Evolutionary conservation across 2,113 vertebrate genomes (phyloP), one percentile per base, ranked within the genome.

Genomic region (Daphoenositta chrysoptera): DNA sequence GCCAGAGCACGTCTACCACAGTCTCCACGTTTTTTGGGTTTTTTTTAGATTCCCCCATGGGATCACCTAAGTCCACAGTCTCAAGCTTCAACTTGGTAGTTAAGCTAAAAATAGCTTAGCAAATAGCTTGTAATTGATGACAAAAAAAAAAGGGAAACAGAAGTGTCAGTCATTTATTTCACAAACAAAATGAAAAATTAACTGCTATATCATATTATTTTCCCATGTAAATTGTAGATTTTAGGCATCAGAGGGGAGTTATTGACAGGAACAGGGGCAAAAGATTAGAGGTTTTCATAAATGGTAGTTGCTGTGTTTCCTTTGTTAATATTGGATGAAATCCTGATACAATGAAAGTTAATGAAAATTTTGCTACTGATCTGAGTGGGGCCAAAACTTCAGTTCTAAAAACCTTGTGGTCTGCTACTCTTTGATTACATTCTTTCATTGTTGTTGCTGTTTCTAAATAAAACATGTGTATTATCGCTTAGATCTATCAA

Each of bases 11-110:
- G 0, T 44, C 42, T 87, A 26, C 37, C 27, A 9, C 39, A 44
- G 26, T 65, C 45, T 58, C 42, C 23, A 9, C 0, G 1, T 1
- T 7, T 71, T 63, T 26, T 3, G 1, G 28, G 9, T 0, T 48
- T n/a, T 40, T 53, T 61, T 64, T 4, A 5, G 11, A 15, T 78
- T 84, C 11, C n/a, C 39, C 35, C 10, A 12, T 24, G 23, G 47
- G 12, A 45, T 45, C 7, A 4, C 13, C 37, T 77, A 56, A 35
- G 30, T 80, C 33, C 37, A 20, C 17, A 44, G 7, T 54, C 24
- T 89, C 54, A 58, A 75, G 18, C 13, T 73, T 90, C 20, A 44
- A 1, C 22, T 81, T 73, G 33, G 60, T 70, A 78, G 28, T 42
- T 53, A 53, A 37, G 26, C 42, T 73, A 58, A 95, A 88, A 92